Evolutionary conservation across 2,888 invertebrate species (phyloP).

Genomic region (Xestia rhomboidea): DNA sequence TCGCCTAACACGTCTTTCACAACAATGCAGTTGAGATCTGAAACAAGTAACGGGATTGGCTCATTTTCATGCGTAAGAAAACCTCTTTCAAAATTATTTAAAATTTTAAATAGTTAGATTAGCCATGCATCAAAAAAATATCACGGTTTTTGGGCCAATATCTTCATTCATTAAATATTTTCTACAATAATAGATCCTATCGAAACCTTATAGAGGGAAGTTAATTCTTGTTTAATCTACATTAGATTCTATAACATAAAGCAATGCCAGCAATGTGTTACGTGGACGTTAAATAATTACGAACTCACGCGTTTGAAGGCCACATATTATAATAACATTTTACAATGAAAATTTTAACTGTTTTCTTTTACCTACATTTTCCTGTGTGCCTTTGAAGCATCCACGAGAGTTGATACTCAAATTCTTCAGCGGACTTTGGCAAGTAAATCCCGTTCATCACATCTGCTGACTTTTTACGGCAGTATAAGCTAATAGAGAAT

Average conservation of each 20-base stretch:
- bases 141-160: not conserved
- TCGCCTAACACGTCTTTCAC: constrained; percentile 91
- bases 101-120: not conserved
- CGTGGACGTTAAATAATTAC: constrained; percentile 1
- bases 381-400: not conserved
- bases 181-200: not conserved
- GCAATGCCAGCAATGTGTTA: constrained; percentile 1
- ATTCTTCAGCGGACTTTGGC: not conserved
- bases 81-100: not conserved
- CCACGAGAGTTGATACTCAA: not conserved
- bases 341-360: not conserved
- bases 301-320: constrained; percentile 15
- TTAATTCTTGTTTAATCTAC: not conserved
- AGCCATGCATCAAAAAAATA: not conserved
- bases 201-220: not conserved
- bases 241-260: not conserved
- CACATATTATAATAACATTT: constrained; percentile 4
- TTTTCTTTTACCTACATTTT: not conserved
- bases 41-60: constrained; percentile 50
- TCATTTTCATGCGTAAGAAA: not conserved
- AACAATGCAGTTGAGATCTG: constrained; percentile 88
- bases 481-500: not conserved
- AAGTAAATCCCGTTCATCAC: not conserved
- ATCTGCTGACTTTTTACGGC: not conserved
- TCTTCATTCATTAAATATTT: not conserved